Base-by-base conservation (phyloP, 2,113 vertebrate species). In the Corythoichthys haematopterus region DNA sequence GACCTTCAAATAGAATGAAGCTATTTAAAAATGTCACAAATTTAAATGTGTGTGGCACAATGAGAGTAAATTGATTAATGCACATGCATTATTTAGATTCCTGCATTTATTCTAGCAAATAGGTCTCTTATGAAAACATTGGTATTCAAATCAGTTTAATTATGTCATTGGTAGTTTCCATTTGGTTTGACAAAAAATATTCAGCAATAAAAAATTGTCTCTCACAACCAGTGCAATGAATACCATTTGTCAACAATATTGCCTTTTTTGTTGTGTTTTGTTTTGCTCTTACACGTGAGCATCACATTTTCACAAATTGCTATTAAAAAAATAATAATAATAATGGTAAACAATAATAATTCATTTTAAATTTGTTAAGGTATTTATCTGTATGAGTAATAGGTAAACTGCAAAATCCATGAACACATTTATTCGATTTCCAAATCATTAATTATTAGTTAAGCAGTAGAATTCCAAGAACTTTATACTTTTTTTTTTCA, bases 1-100 rank as follows among this genome's bases (percentile, higher is more conserved):
- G 38, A 71, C 62, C 74, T 70, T 70, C 61, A 75, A 46, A 68
- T n/a, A 14, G 16, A 68, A 53, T 40, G 33, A 38, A 1, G 14
- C 10, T 28, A 57, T 11, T 28, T 57, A 2, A 57, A 57, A 14
- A 3, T 6, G 4, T 8, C 5, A 12, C n/a, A 56, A 12, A 2
- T 15, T 37, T 1, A 1, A 37, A 48, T 45, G 33, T 11, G 14
- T 20, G 51, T 52, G 0, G 33, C 10, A 33, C 28, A 33, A 20
- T 10, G 6, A 16, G 36, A 5, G 40, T 16, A 35, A 40, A 40
- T 60, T 8, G 12, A 58, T 57, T 57, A 35, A 5, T 57, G 28
- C 11, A 28, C 7, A 33, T n/a, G 6, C 14, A 2, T 38, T 3
- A n/a, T 59, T 15, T 14, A 3, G 6, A 38, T 37, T 0, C 8